Evolutionary conservation across 2,888 invertebrate genomes (phyloP).

Genomic region (Rotaria macrura): DNA sequence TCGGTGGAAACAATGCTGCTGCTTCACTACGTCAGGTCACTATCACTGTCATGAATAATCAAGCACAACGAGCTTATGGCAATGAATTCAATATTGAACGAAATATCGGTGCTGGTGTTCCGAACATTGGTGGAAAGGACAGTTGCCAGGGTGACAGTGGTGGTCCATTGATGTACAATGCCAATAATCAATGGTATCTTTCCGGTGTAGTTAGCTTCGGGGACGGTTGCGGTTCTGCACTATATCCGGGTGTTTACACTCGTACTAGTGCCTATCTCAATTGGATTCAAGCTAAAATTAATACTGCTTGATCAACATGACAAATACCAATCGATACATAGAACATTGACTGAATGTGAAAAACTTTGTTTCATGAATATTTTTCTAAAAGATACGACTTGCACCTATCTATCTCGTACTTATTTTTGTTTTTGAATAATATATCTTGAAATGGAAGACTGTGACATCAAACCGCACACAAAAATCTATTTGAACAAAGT

Average conservation of each 20-base stretch:
- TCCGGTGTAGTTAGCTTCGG: neutral
- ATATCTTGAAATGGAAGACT: neutral
- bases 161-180: neutral
- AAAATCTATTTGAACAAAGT: no score
- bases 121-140: neutral
- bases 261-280: neutral
- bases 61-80: neutral
- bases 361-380: no score
- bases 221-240: neutral
- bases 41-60: neutral
- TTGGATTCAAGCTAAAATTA: neutral
- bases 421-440: neutral
- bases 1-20: neutral
- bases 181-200: neutral
- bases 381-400: no score
- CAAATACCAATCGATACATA: neutral
- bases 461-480: no score
- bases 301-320: neutral
- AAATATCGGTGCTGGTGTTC: neutral
- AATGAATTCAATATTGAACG: neutral
- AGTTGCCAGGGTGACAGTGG: neutral
- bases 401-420: no score
- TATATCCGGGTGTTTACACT: constrained; percentile 1
- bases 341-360: neutral
- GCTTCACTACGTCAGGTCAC: neutral